Base-by-base conservation (phyloP, 2,888 invertebrate species). In the Linnaemya tessellans region DNA sequence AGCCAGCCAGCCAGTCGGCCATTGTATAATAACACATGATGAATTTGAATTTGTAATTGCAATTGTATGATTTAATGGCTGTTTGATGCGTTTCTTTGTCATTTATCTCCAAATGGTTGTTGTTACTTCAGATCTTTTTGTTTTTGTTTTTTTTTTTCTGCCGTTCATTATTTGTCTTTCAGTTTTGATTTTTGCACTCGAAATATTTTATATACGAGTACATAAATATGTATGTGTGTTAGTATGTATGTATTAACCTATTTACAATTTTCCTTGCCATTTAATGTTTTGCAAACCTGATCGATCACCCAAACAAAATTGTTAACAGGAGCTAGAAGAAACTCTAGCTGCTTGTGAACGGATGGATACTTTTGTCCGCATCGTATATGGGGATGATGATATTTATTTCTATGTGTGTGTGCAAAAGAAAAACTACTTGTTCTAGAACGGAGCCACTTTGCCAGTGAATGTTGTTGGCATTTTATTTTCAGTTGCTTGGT, bases 401-500 rank as follows among this genome's bases (percentile, higher is more conserved):
- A 3, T 30, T 30, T 10, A 38, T 38, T 3, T 38, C 1, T 38
- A 10, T 38, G 10, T 38, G 38, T 8, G 8, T 38, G 38, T 4
- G 5, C 2, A 43, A n/a, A 77, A 67, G 35, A 74, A 58, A 70
- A 73, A 43, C 35, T 15, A 81, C 78, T 81, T 62, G 70, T 81
- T 79, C 74, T 78, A 8, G 38, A 20, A 49, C 73, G 62, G 18
- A 67, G 60, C 65, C 35, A 38, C 70, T 82, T 71, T 82, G 79
- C 22, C 74, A 82, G 79, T 80, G 75, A 82, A 82, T 85, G 74
- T 80, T 82, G 82, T 65, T 75, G 74, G 60, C 62, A 67, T 35
- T 85, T 80, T 82, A 75, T 79, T 80, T 81, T 79, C 13, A 54
- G 54, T 70, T 58, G 58, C 82, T 83, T 75, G 74, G 84, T 86